Base-by-base conservation (phyloP, 2,113 vertebrate genomes). In the Perca flavescens region DNA sequence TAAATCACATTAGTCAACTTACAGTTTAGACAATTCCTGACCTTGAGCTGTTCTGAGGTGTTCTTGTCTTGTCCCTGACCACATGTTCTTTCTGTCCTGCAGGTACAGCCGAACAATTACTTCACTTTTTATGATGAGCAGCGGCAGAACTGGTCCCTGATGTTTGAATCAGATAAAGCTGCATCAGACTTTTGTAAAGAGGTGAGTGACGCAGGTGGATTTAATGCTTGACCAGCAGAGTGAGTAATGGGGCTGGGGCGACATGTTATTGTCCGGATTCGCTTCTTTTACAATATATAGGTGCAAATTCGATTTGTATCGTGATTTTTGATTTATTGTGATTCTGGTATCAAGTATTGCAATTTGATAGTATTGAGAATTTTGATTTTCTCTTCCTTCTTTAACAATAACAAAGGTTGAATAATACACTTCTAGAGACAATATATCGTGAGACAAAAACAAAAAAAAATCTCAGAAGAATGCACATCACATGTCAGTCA, bases 51-150 rank as follows among this genome's bases (percentile, higher is more conserved):
- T 40, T 40, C 7, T 17, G 13, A n/a, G 16, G 14, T 65, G 43
- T 43, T 67, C n/a, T 12, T 1, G 7, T 49, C n/a, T 28, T 14
- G 31, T 68, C 22, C 12, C 22, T 69, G 62, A 61, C 34, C 61
- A 50, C 58, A 17, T 25, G 31, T 13, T 74, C 0, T 0, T 25
- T 16, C 3, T 79, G 14, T 66, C 43, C 80, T 56, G 22, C 88
- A 99, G 98, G 96, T 98, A 68, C 97, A 96, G 34, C 95, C 95
- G 65, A 97, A 97, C 93, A 98, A 97, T 87, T 99, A 99, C 82
- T 97, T 96, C 79, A 97, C 97, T 0, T 99, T 99, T 89, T 99
- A 99, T 21, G 98, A 99, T 73, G 98, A 99, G 78, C 97, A 97
- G 93, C 96, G 97, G 58, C 98, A 98, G 89, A 99, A 97, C 93